Evolutionary conservation across 2,888 invertebrate genomes (phyloP).

Genomic region (Leucophenga maculata): DNA sequence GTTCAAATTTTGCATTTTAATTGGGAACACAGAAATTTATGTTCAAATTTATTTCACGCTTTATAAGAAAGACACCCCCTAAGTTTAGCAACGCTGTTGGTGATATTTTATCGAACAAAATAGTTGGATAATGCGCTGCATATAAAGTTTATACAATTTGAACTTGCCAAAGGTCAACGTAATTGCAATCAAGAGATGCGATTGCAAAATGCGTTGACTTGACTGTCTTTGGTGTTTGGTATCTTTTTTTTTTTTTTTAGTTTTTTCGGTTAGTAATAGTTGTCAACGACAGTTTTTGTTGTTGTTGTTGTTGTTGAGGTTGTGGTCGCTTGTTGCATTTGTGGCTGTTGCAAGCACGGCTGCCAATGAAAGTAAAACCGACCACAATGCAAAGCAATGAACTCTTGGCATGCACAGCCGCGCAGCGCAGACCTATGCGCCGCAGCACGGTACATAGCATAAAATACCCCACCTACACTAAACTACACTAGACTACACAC

Average conservation of each 20-base stretch:
- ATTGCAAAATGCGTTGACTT: slow-evolving; percentile 14
- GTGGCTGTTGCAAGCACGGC: slow-evolving; percentile 35
- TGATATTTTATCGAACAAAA: too few species aligned
- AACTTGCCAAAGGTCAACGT: slow-evolving; percentile 36
- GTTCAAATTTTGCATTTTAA: neutral
- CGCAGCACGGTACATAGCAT: neutral
- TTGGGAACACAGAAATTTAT: neutral
- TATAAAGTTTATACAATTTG: neutral
- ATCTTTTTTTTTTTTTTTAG: neutral
- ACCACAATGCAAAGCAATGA: slow-evolving; percentile 52
- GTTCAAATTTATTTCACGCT: neutral
- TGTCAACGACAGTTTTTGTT: neutral
- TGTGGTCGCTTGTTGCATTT: slow-evolving; percentile 14
- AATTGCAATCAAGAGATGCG: slow-evolving; percentile 23
- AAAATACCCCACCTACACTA: neutral
- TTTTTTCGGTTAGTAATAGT: neutral
- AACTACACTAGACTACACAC: too few species aligned
- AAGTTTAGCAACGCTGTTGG: too few species aligned
- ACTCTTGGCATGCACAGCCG: slow-evolving; percentile 45
- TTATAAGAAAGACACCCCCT: too few species aligned
- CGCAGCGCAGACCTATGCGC: too few species aligned
- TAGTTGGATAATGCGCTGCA: neutral
- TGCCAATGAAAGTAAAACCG: slow-evolving; percentile 58
- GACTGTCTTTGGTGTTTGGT: neutral
- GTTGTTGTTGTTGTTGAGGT: too few species aligned